Evolutionary conservation across 2,113 vertebrate genomes (phyloP), one percentile per base, ranked within the genome.

Genomic region (Podarcis muralis): DNA sequence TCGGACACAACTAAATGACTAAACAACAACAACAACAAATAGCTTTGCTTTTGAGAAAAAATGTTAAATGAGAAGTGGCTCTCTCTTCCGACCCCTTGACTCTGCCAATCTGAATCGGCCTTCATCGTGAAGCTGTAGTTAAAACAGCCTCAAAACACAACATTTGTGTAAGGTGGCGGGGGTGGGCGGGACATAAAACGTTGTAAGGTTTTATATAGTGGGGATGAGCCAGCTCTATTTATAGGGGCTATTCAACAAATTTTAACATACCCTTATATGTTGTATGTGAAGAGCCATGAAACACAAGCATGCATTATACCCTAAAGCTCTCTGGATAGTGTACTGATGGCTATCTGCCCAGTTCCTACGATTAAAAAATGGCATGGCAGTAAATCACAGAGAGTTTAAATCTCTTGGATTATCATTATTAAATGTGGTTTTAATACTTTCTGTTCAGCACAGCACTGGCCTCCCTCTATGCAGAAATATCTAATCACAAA

Each of bases 361-460:
- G 18, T 0, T 81, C 83, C 90, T 92, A 83, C 12, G 68, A 91
- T 3, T 22, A n/a, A 84, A 92, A 93, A 86, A 85, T 0, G 6
- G 8, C 62, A 85, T 72, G 53, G 69, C 16, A 88, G 88, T 82
- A 93, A 94, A 88, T 65, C 4, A 22, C 48, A 78, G 18, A 0
- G 77, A 40, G n/a, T 80, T 86, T 83, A 85, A 83, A 89, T 65
- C 65, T 87, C 48, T 85, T 84, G 76, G 72, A 93, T 68, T 4
- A 84, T 9, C 81, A 82, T 83, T 78, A 91, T 23, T 82, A 86
- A 92, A 74, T 35, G 43, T 53, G 88, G 5, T 84, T 93, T 81
- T 68, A 91, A 84, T 82, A 87, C 32, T 84, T 90, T 87, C 82
- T 80, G 90, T 91, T 87, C 86, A 53, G 57, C 30, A 74, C 68